phyloP scores from a whole-genome alignment of 2,888 invertebrate species.

The Diaprepes abbreviatus region DNA sequence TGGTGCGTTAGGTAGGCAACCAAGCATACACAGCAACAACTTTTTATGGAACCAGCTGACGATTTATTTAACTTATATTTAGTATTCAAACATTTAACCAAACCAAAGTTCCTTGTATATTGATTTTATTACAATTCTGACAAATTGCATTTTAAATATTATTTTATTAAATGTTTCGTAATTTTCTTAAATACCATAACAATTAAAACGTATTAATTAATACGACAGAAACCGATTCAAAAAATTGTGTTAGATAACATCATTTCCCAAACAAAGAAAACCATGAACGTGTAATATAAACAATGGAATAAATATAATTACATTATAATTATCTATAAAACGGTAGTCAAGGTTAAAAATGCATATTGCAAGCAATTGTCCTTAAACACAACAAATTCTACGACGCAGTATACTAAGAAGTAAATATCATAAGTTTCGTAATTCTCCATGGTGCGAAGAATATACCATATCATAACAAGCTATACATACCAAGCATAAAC shows the following conservation, averaged over 20 bases:
- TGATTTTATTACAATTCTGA: no score
- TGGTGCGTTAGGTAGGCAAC: slow-evolving; percentile 28
- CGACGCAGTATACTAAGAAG: slow-evolving; percentile 55
- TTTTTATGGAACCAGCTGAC: not conserved
- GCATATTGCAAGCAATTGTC: slow-evolving; percentile 54
- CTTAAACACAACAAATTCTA: slow-evolving; percentile 50
- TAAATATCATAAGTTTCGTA: slow-evolving; percentile 52
- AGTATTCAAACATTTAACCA: no score
- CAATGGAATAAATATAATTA: slow-evolving; percentile 64
- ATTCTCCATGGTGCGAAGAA: slow-evolving; percentile 31
- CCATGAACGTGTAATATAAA: slow-evolving; percentile 61
- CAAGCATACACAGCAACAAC: slow-evolving; percentile 17
- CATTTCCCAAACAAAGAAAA: slow-evolving; percentile 46
- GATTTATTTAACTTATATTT: no score
- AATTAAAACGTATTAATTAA: slow-evolving; percentile 21
- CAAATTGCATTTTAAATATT: not conserved
- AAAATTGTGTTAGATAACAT: slow-evolving; percentile 44
- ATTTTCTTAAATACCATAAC: slow-evolving; percentile 10
- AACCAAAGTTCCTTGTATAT: no score
- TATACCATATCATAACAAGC: no score
- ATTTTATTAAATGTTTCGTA: not conserved
- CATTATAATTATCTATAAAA: slow-evolving; percentile 65
- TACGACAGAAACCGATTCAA: slow-evolving; percentile 3
- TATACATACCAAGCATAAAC: no score
- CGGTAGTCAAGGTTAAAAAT: slow-evolving; percentile 64